Conservation (phyloP, 2,888 invertebrate species). For the Hypomecis punctinalis region DNA sequence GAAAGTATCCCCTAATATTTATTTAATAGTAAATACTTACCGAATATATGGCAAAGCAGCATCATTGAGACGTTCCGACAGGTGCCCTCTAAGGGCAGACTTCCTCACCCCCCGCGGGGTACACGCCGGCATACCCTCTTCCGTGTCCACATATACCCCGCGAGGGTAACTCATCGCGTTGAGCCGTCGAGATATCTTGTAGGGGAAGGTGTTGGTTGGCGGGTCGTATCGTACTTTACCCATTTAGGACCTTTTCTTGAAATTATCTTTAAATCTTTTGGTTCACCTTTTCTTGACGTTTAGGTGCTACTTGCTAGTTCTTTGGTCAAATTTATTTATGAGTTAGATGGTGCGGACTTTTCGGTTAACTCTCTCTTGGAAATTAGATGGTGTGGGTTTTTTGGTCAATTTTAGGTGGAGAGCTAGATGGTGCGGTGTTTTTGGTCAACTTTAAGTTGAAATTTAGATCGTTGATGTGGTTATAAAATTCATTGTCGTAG, state of each 20-base stretch:
- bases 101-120: slow-evolving; percentile 60
- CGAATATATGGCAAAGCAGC: slow-evolving; percentile 71
- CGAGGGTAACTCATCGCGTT: slow-evolving; percentile 65
- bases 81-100: slow-evolving; percentile 60
- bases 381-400: too few species aligned
- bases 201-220: slow-evolving; percentile 62
- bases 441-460: slow-evolving; percentile 41
- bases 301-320: too few species aligned
- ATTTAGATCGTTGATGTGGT: too few species aligned
- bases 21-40: slow-evolving; percentile 49
- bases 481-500: too few species aligned
- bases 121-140: slow-evolving; percentile 63
- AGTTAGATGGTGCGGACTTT: too few species aligned
- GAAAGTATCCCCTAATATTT: too few species aligned
- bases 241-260: slow-evolving; percentile 48
- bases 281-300: too few species aligned
- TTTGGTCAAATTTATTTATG: too few species aligned
- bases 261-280: too few species aligned
- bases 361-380: too few species aligned
- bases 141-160: slow-evolving; percentile 54
- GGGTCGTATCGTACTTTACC: slow-evolving; percentile 61
- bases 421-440: too few species aligned
- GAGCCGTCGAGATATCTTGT: slow-evolving; percentile 63
- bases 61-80: slow-evolving; percentile 65
- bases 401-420: too few species aligned